A percentile compares a stretch with the other conserved stretches of the same genome.
phyloP scores from a whole-genome alignment of 1,140 invertebrate genomes.

The Nylanderia fulva region DNA sequence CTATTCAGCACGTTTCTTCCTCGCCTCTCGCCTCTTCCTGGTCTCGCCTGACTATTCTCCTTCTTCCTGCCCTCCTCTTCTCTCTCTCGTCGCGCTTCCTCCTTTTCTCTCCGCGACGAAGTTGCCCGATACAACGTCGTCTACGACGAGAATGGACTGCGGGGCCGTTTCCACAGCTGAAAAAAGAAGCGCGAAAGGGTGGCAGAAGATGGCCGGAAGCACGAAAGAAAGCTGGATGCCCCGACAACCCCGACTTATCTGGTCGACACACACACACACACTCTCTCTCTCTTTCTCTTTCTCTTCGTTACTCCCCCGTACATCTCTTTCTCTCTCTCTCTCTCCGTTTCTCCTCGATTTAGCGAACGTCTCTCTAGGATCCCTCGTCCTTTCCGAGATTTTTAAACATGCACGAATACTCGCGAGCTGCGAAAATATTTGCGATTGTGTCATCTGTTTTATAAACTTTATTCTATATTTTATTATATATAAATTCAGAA shows the following conservation, averaged over 20 bases:
- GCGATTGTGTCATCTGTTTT: background rate
- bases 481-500: too few relatives aligned
- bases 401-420: background rate
- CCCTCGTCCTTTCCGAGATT: background rate
- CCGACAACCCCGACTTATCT: conserved; percentile 81
- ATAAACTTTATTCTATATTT: background rate
- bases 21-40: conserved; percentile 50
- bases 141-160: conserved; percentile 76
- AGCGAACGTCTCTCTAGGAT: conserved; percentile 16
- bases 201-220: conserved; percentile 76
- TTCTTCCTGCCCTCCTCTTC: background rate
- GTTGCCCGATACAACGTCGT: conserved; percentile 77
- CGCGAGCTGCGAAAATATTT: background rate
- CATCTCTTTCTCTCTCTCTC: too few relatives aligned
- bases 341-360: background rate
- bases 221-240: conserved; percentile 75
- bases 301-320: conserved; percentile 27
- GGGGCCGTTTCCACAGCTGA: conserved; percentile 69
- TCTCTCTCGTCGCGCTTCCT: conserved; percentile 31
- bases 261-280: too few relatives aligned
- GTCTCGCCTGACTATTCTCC: conserved; percentile 29
- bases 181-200: conserved; percentile 75
- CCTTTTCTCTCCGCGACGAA: background rate
- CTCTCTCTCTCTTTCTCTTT: too few relatives aligned
- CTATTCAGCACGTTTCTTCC: conserved; percentile 81